phyloP scores from a whole-genome alignment of 37 sponge, comb jelly and placozoan genomes.

The Spongilla lacustris region DNA sequence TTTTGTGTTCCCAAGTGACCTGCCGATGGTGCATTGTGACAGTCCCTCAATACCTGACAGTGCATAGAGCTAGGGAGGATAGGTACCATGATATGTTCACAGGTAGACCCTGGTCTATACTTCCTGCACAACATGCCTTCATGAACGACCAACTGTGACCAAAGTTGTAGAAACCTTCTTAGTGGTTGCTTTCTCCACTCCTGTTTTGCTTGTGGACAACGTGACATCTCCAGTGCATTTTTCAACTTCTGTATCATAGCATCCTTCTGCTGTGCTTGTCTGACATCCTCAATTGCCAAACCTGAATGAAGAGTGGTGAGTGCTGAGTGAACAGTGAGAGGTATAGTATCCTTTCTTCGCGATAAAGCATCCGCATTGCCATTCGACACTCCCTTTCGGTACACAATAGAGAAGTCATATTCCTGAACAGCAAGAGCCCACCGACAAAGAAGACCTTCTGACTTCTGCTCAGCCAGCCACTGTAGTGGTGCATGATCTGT shows the following conservation, averaged over 20 bases:
- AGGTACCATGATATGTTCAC: slow-evolving; percentile 28
- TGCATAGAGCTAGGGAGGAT: slow-evolving; percentile 10
- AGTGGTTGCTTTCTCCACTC: slow-evolving; percentile 17
- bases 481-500: slow-evolving; percentile 46
- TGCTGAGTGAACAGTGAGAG: slow-evolving; percentile 1
- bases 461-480: slow-evolving; percentile 10
- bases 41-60: background rate
- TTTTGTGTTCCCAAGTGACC: slow-evolving; percentile 41
- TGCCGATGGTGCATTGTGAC: slow-evolving; percentile 31
- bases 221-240: background rate
- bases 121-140: slow-evolving; percentile 25
- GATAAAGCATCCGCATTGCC: slow-evolving; percentile 41
- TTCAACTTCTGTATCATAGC: background rate
- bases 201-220: background rate
- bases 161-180: slow-evolving; percentile 29
- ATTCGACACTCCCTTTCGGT: slow-evolving; percentile 33
- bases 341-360: background rate
- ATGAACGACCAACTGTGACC: slow-evolving; percentile 23
- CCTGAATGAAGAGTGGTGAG: too few relatives aligned
- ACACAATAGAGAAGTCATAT: slow-evolving; percentile 33
- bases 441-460: slow-evolving; percentile 44
- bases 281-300: background rate
- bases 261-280: background rate
- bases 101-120: slow-evolving; percentile 19
- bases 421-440: slow-evolving; percentile 55